Evolutionary conservation across 2,113 vertebrate genomes (phyloP).

Genomic region (Pseudopodoces humilis): DNA sequence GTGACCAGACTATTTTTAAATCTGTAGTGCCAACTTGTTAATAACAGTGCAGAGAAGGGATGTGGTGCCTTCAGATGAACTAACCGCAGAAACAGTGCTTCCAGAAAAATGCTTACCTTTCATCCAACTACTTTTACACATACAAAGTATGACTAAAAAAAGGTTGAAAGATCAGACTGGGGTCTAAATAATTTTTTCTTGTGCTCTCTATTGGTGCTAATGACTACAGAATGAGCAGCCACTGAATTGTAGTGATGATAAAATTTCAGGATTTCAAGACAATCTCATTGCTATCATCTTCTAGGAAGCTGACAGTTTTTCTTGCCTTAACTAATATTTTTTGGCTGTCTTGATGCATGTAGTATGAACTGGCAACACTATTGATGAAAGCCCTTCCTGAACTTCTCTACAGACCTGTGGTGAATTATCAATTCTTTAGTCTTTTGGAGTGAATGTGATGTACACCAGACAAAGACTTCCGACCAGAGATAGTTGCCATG

Average conservation of each 20-base stretch:
- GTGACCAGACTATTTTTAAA: not conserved
- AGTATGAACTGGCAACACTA: not conserved
- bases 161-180: not conserved
- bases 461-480: not conserved
- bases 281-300: not conserved
- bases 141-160: not conserved
- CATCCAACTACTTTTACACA: not conserved
- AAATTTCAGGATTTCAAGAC: not conserved
- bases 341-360: not conserved
- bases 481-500: not conserved
- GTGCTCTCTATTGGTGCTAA: not conserved
- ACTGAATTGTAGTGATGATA: not conserved
- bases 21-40: not conserved
- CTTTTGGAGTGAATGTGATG: not conserved
- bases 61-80: not conserved
- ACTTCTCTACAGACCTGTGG: not conserved
- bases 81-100: not conserved
- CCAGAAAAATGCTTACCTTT: not conserved
- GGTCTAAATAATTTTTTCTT: not conserved
- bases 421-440: not conserved
- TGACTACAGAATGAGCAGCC: not conserved
- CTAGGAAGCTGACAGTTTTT: not conserved
- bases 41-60: not conserved
- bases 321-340: not conserved
- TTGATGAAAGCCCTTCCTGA: not conserved